Evolutionary conservation across 2,113 vertebrate species (phyloP).

Genomic region (Asarcornis scutulata): DNA sequence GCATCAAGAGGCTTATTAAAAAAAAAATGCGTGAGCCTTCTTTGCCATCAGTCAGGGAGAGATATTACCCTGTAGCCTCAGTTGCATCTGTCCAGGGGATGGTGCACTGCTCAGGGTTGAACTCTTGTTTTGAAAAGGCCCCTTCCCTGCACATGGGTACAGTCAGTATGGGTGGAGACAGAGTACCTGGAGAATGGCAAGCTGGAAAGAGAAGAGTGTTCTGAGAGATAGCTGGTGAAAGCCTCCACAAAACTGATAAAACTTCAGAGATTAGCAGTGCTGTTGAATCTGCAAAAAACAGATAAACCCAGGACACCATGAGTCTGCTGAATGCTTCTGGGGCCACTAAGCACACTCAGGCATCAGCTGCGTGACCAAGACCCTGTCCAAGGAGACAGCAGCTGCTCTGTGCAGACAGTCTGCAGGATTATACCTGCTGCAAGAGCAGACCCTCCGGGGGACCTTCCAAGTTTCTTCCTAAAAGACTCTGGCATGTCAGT

Average conservation of each 20-base stretch:
- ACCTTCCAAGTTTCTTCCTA: neutral
- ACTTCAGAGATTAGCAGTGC: neutral
- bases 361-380: neutral
- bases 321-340: neutral
- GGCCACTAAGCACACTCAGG: accelerated
- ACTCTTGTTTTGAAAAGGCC: neutral
- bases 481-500: neutral
- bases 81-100: accelerated
- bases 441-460: neutral
- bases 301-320: neutral
- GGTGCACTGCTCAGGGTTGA: neutral
- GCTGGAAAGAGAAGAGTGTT: neutral
- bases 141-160: neutral
- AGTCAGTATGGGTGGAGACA: neutral
- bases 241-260: neutral
- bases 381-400: neutral
- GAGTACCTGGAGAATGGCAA: neutral
- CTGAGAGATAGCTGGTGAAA: neutral
- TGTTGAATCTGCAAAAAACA: neutral
- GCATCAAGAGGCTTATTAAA: neutral
- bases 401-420: neutral
- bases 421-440: neutral
- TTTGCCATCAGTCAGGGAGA: neutral
- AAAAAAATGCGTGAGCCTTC: neutral
- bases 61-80: neutral